A percentile compares a stretch with the other conserved stretches of the same genome.
Conservation (phyloP, 2,113 vertebrate species). For the Serinus canaria region DNA sequence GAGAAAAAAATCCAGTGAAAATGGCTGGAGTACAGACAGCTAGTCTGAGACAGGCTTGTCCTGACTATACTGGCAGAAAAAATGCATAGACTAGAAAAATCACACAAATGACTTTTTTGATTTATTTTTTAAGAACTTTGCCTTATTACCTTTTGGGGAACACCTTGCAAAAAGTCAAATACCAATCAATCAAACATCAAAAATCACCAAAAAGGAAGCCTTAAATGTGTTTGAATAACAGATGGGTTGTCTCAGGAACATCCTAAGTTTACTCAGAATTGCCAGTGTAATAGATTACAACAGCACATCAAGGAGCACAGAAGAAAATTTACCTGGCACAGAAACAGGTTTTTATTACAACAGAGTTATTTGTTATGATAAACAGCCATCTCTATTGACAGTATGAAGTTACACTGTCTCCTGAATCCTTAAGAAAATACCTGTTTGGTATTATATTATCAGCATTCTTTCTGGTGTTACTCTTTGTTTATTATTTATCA, state of each 20-base stretch:
- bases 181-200: background rate
- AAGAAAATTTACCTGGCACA: background rate
- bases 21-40: background rate
- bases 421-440: background rate
- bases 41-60: background rate
- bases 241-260: background rate
- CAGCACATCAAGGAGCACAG: background rate
- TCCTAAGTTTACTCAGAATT: background rate
- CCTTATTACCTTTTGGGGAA: background rate
- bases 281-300: background rate
- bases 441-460: background rate
- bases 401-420: background rate
- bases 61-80: background rate
- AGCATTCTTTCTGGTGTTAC: background rate
- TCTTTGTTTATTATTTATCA: background rate
- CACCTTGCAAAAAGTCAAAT: background rate
- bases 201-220: background rate
- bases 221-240: background rate
- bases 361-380: background rate
- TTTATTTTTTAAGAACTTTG: background rate
- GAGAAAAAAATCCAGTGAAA: background rate
- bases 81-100: background rate
- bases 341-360: background rate
- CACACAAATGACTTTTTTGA: background rate
- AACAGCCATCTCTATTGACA: background rate